Base-by-base conservation (phyloP, 2,888 invertebrate species). In the Drosophila mayaguana region DNA sequence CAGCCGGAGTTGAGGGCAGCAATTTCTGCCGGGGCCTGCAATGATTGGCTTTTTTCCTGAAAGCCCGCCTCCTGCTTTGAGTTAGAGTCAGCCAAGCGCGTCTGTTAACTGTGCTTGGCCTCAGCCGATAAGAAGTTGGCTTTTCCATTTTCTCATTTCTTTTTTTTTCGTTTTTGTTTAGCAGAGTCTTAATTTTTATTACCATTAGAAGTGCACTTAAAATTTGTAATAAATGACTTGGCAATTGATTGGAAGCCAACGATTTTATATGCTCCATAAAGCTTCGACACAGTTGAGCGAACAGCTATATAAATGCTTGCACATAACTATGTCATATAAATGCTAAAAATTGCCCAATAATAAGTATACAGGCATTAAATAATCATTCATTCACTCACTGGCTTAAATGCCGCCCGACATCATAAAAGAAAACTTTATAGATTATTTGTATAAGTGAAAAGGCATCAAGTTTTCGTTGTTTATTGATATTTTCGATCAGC, bases 221-320 rank as follows among this genome's bases (percentile, higher is more conserved):
- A 84, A 84, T 84, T 88, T 89, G 88, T 89, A 66, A 87, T 78
- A 89, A 89, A 87, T 89, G 89, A 87, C 85, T 84, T 89, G 81
- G 76, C 73, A 87, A 84, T 89, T 84, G 88, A 84, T 83, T 87
- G 75, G 71, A 83, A 83, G 84, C 73, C 71, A 51, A 28, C 46
- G 64, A 63, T 63, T 82, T 84, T 78, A 69, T 78, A 66, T 71
- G 68, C 72, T 60, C 72, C 72, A 75, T 84, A 88, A 84, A 81
- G 63, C 63, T 38, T 50, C 54, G 51, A 50, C 53, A 56, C 85
- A 63, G 51, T 56, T 55, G 50, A 81, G 45, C 63, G 55, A 48
- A 28, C 71, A 60, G 67, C 43, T 42, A 42, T 34, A 62, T 28
- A 36, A 50, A 53, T 16, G 50, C 51, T n/a, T 22, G 38, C 25